These are phyloP conservation scores for Tanytarsus gracilentus DNA, from an alignment of 2,888 invertebrate species.

Conservation along the genomic window DNA sequence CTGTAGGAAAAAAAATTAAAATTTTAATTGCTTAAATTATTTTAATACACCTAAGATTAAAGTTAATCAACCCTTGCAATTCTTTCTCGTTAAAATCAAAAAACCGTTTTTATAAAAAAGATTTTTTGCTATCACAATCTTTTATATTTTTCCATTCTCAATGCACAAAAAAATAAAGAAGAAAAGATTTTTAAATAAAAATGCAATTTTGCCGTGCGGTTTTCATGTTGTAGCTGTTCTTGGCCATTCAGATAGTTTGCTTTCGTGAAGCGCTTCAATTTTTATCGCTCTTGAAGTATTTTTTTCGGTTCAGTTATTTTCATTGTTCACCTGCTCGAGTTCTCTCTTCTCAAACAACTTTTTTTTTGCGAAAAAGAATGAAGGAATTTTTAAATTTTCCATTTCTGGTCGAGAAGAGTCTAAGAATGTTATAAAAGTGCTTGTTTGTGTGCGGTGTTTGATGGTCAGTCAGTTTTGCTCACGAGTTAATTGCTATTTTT, in stretches of 20 bases:
- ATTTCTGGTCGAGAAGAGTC: background rate
- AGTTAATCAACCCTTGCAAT: no score
- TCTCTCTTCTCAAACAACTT: background rate
- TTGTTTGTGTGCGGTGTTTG: no score
- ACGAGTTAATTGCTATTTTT: no score
- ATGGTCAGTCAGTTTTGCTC: no score
- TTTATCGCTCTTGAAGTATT: background rate
- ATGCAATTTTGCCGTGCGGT: conserved; percentile 8
- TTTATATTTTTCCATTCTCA: background rate
- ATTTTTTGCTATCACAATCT: background rate
- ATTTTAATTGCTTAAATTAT: no score
- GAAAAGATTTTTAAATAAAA: conserved; percentile 11
- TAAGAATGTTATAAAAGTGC: conserved; percentile 8
- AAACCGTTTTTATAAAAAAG: background rate
- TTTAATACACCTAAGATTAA: no score
- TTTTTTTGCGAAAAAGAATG: background rate
- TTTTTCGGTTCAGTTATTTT: conserved; percentile 17
- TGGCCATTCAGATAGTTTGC: background rate
- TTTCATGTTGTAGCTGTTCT: conserved; percentile 10
- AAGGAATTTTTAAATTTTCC: no score
- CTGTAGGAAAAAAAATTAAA: no score
- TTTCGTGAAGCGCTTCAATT: conserved; percentile 2
- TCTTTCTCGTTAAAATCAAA: background rate
- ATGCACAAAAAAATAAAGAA: background rate
- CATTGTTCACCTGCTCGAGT: conserved; percentile 17